Evolutionary conservation across 2,113 vertebrate genomes (phyloP).

Genomic region (Sterrhoptilus dennistouni): DNA sequence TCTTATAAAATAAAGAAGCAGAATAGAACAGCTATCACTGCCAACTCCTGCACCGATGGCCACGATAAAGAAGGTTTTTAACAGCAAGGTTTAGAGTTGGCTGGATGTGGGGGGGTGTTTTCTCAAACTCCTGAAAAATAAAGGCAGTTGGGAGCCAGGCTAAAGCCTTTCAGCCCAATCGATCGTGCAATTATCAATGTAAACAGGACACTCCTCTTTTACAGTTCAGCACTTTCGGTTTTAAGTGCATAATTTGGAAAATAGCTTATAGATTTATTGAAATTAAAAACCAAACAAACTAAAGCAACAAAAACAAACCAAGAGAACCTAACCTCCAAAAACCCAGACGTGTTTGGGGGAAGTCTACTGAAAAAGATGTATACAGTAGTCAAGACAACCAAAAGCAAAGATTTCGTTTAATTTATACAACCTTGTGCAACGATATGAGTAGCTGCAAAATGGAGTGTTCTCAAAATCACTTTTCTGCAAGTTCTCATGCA

Average conservation of each 20-base stretch:
- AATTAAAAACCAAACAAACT: background rate
- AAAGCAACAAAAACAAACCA: background rate
- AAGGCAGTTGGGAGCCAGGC: background rate
- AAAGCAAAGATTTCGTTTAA: background rate
- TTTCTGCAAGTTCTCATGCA: background rate
- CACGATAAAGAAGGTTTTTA: background rate
- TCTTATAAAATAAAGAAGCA: background rate
- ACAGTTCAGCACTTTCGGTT: background rate
- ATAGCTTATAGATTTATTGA: background rate
- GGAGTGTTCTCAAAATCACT: background rate
- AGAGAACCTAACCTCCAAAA: background rate
- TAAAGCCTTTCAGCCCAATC: background rate
- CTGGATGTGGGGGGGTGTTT: accelerated
- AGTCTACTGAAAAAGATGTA: background rate
- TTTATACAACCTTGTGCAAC: background rate
- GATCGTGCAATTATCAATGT: background rate
- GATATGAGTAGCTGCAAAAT: accelerated
- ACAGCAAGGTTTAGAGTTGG: background rate
- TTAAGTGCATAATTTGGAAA: background rate
- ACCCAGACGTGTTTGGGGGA: background rate
- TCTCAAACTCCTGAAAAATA: background rate
- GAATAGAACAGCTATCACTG: background rate
- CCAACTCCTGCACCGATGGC: background rate
- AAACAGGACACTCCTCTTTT: background rate
- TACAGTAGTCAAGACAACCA: background rate